Evolutionary conservation across 1,140 invertebrate species (phyloP).

Genomic region (Drosophila malerkotliana): DNA sequence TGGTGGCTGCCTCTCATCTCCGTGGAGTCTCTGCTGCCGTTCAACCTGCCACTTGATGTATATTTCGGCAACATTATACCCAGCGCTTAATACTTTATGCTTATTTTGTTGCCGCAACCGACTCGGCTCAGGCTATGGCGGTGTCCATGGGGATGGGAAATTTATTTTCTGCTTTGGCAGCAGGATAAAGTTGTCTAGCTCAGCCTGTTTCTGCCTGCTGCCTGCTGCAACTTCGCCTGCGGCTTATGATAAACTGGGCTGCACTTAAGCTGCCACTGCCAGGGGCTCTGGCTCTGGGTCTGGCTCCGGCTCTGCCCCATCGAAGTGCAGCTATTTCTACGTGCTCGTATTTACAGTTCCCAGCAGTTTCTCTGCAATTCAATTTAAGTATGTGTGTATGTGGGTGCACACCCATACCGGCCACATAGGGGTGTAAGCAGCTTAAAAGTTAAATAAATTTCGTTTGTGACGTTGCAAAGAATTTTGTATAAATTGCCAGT

Average conservation of each 20-base stretch:
- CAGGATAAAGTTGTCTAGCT: slow-evolving; percentile 65
- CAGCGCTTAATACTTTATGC: slow-evolving; percentile 75
- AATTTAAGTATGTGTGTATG: slow-evolving; percentile 48
- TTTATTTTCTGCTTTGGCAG: slow-evolving; percentile 70
- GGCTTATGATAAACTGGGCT: slow-evolving; percentile 70
- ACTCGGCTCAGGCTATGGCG: neutral
- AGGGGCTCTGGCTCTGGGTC: neutral
- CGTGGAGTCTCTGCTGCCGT: neutral
- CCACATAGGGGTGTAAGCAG: slow-evolving; percentile 44
- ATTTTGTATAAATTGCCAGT: slow-evolving; percentile 45
- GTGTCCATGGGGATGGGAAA: slow-evolving; percentile 26
- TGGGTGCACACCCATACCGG: neutral
- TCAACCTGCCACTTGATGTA: slow-evolving; percentile 51
- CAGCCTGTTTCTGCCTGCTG: slow-evolving; percentile 26
- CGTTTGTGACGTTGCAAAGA: slow-evolving; percentile 25
- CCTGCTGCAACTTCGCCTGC: slow-evolving; percentile 40
- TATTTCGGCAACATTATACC: slow-evolving; percentile 74
- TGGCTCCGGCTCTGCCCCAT: slow-evolving; percentile 15
- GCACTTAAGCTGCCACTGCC: slow-evolving; percentile 54
- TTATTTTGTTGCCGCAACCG: slow-evolving; percentile 68
- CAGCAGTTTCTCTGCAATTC: slow-evolving; percentile 53
- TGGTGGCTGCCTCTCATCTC: slow-evolving; percentile 40
- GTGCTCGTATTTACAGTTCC: slow-evolving; percentile 49
- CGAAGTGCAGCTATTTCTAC: slow-evolving; percentile 42
- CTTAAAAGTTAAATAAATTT: slow-evolving; percentile 77